phyloP scores from a whole-genome alignment of 2,113 vertebrate species.

The Notothenia rossii region DNA sequence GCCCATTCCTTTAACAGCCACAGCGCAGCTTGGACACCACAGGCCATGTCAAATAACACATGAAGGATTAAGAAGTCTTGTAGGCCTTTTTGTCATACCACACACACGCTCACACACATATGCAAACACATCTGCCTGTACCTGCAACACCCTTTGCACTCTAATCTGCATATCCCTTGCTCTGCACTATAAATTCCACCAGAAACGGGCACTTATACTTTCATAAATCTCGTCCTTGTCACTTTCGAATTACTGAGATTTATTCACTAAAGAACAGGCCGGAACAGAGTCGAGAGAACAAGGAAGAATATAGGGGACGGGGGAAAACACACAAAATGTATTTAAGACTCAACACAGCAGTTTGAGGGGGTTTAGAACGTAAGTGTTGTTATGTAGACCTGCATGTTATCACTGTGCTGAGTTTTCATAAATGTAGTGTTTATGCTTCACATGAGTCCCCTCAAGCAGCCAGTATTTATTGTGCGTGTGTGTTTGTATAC shows the following conservation, averaged over 20 bases:
- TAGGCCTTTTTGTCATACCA: constrained; percentile 61
- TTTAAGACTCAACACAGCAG: constrained; percentile 88
- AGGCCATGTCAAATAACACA: constrained; percentile 52
- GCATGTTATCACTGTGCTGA: constrained; percentile 20
- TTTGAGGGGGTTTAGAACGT: constrained; percentile 51
- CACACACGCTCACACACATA: constrained; percentile 32
- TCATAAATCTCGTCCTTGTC: constrained; percentile 89
- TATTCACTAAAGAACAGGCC: constrained; percentile 89
- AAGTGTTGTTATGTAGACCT: constrained; percentile 22
- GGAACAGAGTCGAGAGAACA: constrained; percentile 63
- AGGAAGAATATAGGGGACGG: constrained; percentile 21
- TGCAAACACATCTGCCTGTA: constrained; percentile 65
- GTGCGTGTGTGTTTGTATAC: too few species aligned
- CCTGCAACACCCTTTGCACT: constrained; percentile 75
- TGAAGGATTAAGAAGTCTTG: constrained; percentile 63
- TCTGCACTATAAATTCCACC: constrained; percentile 81
- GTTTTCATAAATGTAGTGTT: constrained; percentile 45
- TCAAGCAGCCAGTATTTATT: constrained; percentile 6
- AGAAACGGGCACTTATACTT: constrained; percentile 83
- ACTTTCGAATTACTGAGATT: constrained; percentile 91
- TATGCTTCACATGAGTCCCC: constrained; percentile 14
- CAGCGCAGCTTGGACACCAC: constrained; percentile 37
- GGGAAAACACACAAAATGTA: constrained; percentile 28
- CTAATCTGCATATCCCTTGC: constrained; percentile 86
- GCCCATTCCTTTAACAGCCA: constrained; percentile 21